These are phyloP conservation scores for Galemys pyrenaicus DNA, from an alignment of 2,113 vertebrate species.

Conservation along the genomic window DNA sequence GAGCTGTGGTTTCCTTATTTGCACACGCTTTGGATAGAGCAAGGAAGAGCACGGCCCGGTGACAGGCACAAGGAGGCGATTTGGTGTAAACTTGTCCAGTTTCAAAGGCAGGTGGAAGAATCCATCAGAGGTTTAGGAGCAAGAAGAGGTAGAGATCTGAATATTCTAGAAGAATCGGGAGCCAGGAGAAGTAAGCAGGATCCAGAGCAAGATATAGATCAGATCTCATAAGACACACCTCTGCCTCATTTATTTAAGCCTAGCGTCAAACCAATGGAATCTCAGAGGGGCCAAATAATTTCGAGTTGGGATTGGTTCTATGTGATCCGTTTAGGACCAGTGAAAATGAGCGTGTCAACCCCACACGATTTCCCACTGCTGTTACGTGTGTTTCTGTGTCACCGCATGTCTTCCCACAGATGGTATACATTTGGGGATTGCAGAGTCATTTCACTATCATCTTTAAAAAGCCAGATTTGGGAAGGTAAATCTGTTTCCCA, in stretches of 20 bases:
- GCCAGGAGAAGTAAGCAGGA: neutral
- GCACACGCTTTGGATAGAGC: neutral
- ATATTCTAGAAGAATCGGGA: neutral
- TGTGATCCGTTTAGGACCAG: slow-evolving; percentile 56
- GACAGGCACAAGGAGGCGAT: neutral
- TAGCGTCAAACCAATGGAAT: slow-evolving; percentile 24
- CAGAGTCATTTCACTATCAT: slow-evolving; percentile 76
- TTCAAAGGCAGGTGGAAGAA: neutral
- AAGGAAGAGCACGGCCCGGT: neutral
- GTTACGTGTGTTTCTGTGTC: slow-evolving; percentile 77
- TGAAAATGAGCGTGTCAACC: slow-evolving; percentile 45
- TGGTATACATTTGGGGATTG: slow-evolving; percentile 77
- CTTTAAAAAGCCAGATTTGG: slow-evolving; percentile 71
- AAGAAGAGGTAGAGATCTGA: neutral
- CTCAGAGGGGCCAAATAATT: slow-evolving; percentile 34
- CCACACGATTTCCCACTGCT: slow-evolving; percentile 48
- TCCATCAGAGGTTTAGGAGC: neutral
- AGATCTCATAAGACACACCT: neutral
- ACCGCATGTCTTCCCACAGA: slow-evolving; percentile 77
- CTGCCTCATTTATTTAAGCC: slow-evolving; percentile 53
- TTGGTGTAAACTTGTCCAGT: neutral
- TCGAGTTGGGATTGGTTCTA: slow-evolving; percentile 40
- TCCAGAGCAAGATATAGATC: neutral
- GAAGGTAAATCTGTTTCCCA: slow-evolving; percentile 72
- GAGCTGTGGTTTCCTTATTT: neutral